Evolutionary conservation across 2,113 vertebrate species (phyloP), one percentile per base, ranked within the genome.

Genomic region (Tupaia chinensis): DNA sequence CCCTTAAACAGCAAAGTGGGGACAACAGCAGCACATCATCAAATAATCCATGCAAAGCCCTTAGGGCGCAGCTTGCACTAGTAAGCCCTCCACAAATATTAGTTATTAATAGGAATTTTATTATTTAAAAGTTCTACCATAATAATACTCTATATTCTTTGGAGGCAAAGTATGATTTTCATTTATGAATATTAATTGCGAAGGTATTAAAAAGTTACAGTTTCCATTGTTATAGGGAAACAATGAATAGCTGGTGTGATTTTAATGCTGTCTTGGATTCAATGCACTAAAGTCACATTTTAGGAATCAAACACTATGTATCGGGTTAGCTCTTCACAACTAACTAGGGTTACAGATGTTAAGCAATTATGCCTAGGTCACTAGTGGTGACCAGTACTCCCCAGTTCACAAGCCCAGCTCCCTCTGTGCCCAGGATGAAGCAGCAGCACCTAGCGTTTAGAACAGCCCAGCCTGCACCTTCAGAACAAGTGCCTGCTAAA

Each of bases 261-360:
- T 29, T 25, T 4, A 12, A 29, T 11, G 14, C 22, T 5, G 7
- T 7, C 53, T 63, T 8, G 2, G 88, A 44, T 1, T 19, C 13
- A 1, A 5, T 1, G 65, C 23, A 5, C 54, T 0, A 1, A n/a
- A 44, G 25, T 15, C 11, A 10, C 53, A 1, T 7, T 29, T 25
- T 12, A 85, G 82, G 60, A 61, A 63, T 25, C 74, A 66, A 20
- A 0, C 22, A 34, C 6, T 19, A 12, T 1, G 73, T 7, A 14
- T 23, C 15, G 0, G 10, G 44, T 12, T 27, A 29, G 73, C 2
- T 27, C 25, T 22, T 60, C 12, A 9, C 1, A 16, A 16, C 22
- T 22, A 19, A 12, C 27, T 15, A 63, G 58, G 61, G 58, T 6
- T 25, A 14, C 17, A 53, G 2, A 32, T 0, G 23, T 9, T 9